phyloP scores from a whole-genome alignment of 1,140 invertebrate species.

The Gyrodactylus bullatarudis region DNA sequence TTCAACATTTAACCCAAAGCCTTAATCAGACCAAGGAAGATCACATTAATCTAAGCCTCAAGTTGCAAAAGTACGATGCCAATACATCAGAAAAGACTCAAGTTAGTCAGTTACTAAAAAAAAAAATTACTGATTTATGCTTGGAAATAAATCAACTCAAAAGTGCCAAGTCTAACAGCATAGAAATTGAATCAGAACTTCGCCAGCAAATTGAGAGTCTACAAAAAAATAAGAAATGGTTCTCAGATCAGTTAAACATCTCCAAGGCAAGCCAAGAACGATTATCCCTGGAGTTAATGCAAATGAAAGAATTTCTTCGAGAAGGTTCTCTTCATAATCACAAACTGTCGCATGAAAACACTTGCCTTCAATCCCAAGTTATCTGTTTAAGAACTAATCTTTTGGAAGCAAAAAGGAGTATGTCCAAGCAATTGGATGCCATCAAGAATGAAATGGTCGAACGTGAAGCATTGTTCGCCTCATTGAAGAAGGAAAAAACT shows the following conservation, averaged over 20 bases:
- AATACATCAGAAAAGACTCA: background rate
- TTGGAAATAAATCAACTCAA: background rate
- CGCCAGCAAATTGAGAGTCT: background rate
- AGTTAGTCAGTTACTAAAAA: background rate
- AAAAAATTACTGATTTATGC: background rate
- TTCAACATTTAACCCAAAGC: background rate
- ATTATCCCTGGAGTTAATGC: background rate
- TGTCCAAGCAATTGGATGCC: background rate
- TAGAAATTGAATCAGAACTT: background rate
- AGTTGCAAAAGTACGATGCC: background rate
- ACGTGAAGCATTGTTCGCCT: background rate
- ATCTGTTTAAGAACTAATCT: background rate
- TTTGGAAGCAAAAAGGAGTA: background rate
- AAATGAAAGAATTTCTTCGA: background rate
- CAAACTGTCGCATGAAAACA: background rate
- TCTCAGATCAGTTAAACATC: background rate
- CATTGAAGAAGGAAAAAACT: background rate
- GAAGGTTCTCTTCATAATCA: background rate
- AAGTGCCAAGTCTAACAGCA: background rate
- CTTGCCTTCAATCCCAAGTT: background rate
- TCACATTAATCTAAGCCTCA: background rate
- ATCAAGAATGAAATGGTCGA: background rate
- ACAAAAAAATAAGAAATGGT: background rate
- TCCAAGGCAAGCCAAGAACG: background rate
- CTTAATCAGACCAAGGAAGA: background rate